Conservation (phyloP, 2,888 invertebrate species). For the Eupithecia tripunctaria region DNA sequence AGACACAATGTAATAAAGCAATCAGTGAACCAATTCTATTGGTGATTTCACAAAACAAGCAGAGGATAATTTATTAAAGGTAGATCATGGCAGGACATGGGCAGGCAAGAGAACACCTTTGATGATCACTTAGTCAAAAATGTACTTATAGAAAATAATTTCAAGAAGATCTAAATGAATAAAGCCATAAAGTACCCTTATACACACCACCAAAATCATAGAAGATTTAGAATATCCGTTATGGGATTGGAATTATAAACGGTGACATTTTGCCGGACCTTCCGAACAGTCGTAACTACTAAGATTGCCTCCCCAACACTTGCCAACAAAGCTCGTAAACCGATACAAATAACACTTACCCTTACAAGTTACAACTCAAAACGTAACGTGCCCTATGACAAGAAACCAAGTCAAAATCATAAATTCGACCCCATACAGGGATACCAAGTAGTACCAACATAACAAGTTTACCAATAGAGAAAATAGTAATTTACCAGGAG, state of each 20-base stretch:
- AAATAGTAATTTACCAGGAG: constrained; percentile 47
- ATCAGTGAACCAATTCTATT: too few species aligned
- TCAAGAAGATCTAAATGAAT: too few species aligned
- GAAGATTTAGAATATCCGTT: neutral
- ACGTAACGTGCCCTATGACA: constrained; percentile 21
- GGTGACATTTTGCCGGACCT: neutral
- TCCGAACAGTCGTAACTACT: neutral
- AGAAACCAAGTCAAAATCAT: constrained; percentile 32
- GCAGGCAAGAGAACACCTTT: too few species aligned
- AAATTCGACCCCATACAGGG: constrained; percentile 27
- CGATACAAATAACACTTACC: neutral
- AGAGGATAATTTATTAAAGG: too few species aligned
- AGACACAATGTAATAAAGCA: too few species aligned
- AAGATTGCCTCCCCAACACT: neutral
- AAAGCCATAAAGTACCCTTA: too few species aligned
- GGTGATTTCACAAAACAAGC: too few species aligned
- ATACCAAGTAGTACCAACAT: constrained; percentile 24
- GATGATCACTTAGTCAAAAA: too few species aligned
- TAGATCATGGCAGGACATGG: too few species aligned
- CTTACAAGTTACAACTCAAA: constrained; percentile 32
- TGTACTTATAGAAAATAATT: too few species aligned
- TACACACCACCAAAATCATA: too few species aligned
- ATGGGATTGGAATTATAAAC: neutral
- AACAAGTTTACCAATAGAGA: constrained; percentile 39
- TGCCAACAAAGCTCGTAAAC: constrained; percentile 2